Evolutionary conservation across 2,888 invertebrate genomes (phyloP).

Genomic region (Sphinx pinastri): DNA sequence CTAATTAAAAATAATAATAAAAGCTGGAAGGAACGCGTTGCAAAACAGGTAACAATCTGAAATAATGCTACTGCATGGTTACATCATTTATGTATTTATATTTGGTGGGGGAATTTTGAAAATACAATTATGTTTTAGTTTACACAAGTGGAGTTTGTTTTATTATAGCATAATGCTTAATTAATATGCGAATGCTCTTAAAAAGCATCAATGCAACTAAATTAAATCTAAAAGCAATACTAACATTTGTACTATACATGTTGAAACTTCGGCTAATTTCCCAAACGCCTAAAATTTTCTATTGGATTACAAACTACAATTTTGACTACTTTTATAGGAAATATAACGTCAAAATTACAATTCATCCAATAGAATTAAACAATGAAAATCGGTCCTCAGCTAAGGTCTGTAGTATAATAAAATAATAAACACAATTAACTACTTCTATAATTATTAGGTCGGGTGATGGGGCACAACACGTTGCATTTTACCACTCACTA

Average conservation of each 20-base stretch:
- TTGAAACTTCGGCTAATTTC: not conserved
- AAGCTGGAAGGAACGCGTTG: too few relatives aligned
- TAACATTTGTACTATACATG: slow-evolving; percentile 17
- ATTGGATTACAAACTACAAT: not conserved
- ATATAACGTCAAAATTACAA: not conserved
- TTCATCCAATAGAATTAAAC: too few relatives aligned
- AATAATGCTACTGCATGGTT: too few relatives aligned
- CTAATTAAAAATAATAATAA: too few relatives aligned
- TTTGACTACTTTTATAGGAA: too few relatives aligned
- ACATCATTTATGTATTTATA: too few relatives aligned
- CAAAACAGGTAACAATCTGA: too few relatives aligned
- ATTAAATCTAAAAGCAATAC: slow-evolving; percentile 5
- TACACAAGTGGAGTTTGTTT: not conserved
- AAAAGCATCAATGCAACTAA: not conserved
- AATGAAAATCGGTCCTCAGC: too few relatives aligned
- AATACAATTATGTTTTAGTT: not conserved
- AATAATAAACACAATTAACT: not conserved
- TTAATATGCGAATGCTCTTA: not conserved
- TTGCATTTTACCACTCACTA: not conserved
- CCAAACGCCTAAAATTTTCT: not conserved
- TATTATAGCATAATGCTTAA: not conserved
- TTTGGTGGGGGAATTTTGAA: too few relatives aligned
- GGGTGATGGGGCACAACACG: not conserved
- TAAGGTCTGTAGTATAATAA: not conserved
- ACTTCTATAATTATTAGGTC: not conserved